These are phyloP conservation scores for Pseudomyrmex flavicornis DNA, from an alignment of 1,140 invertebrate species.

Conservation along the genomic window DNA sequence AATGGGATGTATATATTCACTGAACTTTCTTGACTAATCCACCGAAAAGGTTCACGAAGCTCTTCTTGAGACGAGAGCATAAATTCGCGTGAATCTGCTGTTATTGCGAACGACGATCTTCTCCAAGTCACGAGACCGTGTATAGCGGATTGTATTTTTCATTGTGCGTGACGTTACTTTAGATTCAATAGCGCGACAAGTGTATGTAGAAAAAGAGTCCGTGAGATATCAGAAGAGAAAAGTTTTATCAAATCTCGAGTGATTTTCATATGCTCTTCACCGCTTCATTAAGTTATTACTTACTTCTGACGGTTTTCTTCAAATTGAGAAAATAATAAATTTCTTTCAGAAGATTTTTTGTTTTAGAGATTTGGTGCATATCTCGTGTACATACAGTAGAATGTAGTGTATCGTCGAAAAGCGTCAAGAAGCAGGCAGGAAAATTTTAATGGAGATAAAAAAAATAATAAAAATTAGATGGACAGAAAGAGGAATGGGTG, in stretches of 20 bases:
- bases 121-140: background rate
- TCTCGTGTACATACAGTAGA: background rate
- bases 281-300: background rate
- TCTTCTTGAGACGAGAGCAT: slow-evolving; percentile 42
- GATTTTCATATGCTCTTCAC: background rate
- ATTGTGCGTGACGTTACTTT: slow-evolving; percentile 47
- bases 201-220: background rate
- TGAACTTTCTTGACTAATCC: slow-evolving; percentile 53
- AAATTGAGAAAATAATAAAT: background rate
- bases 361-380: background rate
- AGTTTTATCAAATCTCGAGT: background rate
- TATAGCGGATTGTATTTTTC: slow-evolving; percentile 29
- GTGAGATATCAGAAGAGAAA: background rate
- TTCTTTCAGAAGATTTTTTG: no score
- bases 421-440: background rate
- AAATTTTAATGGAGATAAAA: slow-evolving; percentile 67
- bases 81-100: slow-evolving; percentile 38
- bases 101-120: slow-evolving; percentile 29
- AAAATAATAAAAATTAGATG: background rate
- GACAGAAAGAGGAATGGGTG: background rate
- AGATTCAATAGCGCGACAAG: slow-evolving; percentile 7
- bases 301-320: background rate
- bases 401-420: slow-evolving; percentile 26
- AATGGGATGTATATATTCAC: slow-evolving; percentile 44
- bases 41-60: slow-evolving; percentile 39